phyloP scores from a whole-genome alignment of 2,113 vertebrate genomes.

The Oxygymnocypris stewartii region DNA sequence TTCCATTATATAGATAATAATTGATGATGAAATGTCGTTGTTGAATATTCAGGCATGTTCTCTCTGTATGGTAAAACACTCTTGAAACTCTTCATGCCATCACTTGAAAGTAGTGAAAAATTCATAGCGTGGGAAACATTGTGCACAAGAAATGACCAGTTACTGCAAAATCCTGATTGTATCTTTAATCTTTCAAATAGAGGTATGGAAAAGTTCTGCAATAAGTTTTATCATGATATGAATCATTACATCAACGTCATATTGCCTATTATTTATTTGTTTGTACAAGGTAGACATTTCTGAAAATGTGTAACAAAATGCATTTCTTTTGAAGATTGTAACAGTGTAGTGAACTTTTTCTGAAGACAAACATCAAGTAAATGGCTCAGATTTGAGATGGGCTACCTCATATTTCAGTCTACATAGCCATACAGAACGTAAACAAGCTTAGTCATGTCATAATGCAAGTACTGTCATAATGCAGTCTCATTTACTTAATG shows the following conservation, averaged over 20 bases:
- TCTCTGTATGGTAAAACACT: not conserved
- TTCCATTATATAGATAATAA: not conserved
- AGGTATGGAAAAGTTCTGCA: not conserved
- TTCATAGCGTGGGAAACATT: not conserved
- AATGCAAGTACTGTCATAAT: not conserved
- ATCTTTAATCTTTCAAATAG: not conserved
- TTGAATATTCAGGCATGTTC: not conserved
- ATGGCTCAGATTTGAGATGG: constrained; percentile 4
- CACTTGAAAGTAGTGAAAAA: not conserved
- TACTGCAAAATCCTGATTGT: not conserved
- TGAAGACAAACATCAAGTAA: not conserved
- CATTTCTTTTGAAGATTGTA: not conserved
- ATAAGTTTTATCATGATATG: not conserved
- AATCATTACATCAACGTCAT: not conserved
- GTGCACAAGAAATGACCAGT: not conserved
- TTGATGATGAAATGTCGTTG: not conserved
- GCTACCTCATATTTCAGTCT: not conserved
- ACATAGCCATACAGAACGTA: not conserved
- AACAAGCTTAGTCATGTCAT: not conserved
- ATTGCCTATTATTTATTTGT: constrained; percentile 1
- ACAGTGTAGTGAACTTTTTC: not conserved
- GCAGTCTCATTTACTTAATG: constrained; percentile 1
- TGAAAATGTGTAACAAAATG: constrained; percentile 9
- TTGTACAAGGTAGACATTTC: not conserved
- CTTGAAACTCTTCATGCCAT: not conserved